Conservation (phyloP, 2,113 vertebrate genomes). For the Guaruba guarouba region DNA sequence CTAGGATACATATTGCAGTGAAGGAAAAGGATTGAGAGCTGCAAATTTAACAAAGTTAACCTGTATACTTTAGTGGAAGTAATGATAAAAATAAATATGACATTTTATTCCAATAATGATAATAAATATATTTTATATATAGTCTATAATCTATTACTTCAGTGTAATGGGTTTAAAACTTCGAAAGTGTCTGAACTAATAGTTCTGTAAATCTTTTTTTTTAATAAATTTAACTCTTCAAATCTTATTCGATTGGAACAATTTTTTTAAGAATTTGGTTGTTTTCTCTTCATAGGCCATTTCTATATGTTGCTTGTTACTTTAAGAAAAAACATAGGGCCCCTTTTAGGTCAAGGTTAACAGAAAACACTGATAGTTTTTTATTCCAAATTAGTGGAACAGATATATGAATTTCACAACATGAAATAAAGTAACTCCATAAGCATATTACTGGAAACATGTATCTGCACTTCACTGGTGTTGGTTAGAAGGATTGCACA, state of each 20-base stretch:
- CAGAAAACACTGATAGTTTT: background rate
- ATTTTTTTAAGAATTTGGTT: background rate
- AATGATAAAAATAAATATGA: background rate
- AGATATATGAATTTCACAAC: background rate
- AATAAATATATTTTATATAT: background rate
- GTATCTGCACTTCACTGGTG: background rate
- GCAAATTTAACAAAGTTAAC: slow-evolving; percentile 1
- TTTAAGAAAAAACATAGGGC: slow-evolving; percentile 11
- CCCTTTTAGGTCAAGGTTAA: background rate
- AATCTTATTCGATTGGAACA: background rate
- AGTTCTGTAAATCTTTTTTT: background rate
- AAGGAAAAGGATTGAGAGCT: background rate
- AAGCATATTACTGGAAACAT: background rate
- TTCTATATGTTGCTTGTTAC: background rate
- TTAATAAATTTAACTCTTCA: slow-evolving; percentile 17
- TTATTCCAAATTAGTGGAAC: background rate
- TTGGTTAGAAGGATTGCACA: background rate
- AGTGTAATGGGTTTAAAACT: background rate
- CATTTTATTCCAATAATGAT: slow-evolving; percentile 26
- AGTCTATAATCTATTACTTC: background rate
- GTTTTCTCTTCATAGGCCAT: background rate
- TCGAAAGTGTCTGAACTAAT: slow-evolving; percentile 12
- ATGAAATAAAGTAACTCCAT: background rate
- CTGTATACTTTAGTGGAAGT: slow-evolving; percentile 31
- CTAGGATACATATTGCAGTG: slow-evolving; percentile 16